Evolutionary conservation across 2,888 invertebrate species (phyloP).

Genomic region (Agrochola litura): DNA sequence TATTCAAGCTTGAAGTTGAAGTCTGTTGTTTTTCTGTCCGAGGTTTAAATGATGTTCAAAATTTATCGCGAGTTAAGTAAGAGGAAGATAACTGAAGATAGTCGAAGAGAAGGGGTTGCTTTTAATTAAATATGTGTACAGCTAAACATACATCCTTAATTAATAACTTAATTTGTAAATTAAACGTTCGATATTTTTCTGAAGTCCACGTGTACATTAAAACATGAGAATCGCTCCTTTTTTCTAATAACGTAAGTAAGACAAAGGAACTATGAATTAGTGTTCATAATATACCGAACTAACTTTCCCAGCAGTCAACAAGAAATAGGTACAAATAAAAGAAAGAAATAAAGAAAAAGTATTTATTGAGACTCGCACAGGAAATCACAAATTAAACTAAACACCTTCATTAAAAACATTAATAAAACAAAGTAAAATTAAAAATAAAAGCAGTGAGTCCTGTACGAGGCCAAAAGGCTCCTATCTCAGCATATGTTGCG

Average conservation of each 20-base stretch:
- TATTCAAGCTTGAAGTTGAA: constrained; percentile 45
- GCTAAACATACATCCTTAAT: not conserved
- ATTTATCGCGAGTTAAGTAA: not conserved
- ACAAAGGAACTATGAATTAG: not conserved
- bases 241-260: not conserved
- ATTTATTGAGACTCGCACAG: too few relatives aligned
- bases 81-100: not conserved
- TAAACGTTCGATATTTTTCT: not conserved
- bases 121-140: constrained; percentile 2
- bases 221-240: not conserved
- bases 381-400: too few relatives aligned
- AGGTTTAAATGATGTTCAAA: constrained; percentile 17
- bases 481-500: too few relatives aligned
- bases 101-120: not conserved
- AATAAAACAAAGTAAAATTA: too few relatives aligned
- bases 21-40: constrained; percentile 37
- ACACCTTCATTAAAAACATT: too few relatives aligned
- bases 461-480: too few relatives aligned
- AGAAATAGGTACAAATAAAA: too few relatives aligned
- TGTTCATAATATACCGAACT: not conserved
- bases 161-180: not conserved
- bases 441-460: too few relatives aligned
- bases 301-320: too few relatives aligned
- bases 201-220: not conserved
- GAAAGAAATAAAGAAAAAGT: too few relatives aligned